These are phyloP conservation scores for Tribolium madens DNA, from an alignment of 1,140 invertebrate species.

Conservation along the genomic window DNA sequence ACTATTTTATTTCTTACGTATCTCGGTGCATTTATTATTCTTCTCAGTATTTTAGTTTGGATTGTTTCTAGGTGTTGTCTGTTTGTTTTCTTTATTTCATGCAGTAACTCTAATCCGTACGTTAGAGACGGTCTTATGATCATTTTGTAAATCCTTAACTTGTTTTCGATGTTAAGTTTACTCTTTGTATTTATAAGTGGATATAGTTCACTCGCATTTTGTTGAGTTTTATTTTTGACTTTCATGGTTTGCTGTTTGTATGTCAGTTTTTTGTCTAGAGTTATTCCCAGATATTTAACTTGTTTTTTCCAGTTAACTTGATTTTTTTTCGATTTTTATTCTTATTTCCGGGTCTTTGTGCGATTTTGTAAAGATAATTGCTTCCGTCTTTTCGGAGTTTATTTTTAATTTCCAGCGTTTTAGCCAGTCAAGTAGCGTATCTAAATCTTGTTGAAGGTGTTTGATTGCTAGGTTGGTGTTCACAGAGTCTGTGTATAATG, in stretches of 20 bases:
- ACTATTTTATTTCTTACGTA: too few relatives aligned
- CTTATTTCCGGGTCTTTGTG: too few relatives aligned
- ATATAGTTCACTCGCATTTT: background rate
- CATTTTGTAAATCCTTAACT: background rate
- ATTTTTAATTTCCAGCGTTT: constrained; percentile 50
- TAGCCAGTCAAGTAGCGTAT: constrained; percentile 53
- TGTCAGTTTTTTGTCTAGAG: background rate
- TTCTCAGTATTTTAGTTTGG: too few relatives aligned
- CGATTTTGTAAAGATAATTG: too few relatives aligned
- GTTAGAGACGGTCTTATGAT: background rate
- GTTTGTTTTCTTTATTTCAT: too few relatives aligned
- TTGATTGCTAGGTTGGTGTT: background rate
- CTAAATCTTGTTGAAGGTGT: background rate
- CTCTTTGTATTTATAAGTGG: background rate
- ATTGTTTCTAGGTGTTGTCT: too few relatives aligned
- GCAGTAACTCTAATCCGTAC: too few relatives aligned
- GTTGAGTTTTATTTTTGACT: background rate
- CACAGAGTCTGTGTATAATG: constrained; percentile 40
- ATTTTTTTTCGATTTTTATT: too few relatives aligned
- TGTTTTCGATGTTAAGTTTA: background rate
- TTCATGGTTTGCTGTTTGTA: background rate
- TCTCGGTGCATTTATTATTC: too few relatives aligned
- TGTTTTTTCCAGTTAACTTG: background rate
- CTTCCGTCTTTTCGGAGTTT: too few relatives aligned
- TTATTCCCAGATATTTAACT: background rate